Conservation (phyloP, 2,797 vertebrate genomes). For the Xenentodon cancila region DNA sequence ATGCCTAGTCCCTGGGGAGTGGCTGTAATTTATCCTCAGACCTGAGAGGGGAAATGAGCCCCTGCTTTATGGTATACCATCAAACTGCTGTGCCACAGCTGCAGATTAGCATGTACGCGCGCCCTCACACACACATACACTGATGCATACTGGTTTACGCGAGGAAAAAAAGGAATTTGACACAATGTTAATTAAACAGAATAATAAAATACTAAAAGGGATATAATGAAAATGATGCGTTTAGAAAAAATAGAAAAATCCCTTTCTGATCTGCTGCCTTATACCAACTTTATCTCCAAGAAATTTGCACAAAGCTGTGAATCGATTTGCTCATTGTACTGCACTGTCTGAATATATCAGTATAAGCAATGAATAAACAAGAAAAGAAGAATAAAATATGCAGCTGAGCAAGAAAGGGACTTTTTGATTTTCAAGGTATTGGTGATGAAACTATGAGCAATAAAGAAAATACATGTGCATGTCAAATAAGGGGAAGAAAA, state of each 20-base stretch:
- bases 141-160: not conserved
- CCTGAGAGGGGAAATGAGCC: conserved; percentile 68
- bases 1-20: conserved; percentile 62
- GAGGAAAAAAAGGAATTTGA: conserved; percentile 1
- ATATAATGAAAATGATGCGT: conserved; percentile 7
- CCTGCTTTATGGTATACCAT: conserved; percentile 74
- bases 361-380: conserved; percentile 11
- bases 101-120: conserved; percentile 23
- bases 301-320: not conserved
- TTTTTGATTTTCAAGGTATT: conserved; percentile 12
- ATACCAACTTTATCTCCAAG: not conserved
- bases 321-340: conserved; percentile 14
- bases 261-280: conserved; percentile 9
- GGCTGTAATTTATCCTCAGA: conserved; percentile 73
- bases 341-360: conserved; percentile 12
- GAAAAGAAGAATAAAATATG: not conserved
- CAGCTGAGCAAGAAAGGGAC: not conserved
- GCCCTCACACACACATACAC: not conserved
- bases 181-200: conserved; percentile 9
- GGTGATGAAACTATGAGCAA: conserved; percentile 17
- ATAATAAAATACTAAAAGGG: conserved; percentile 6
- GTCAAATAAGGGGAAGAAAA: conserved; percentile 17
- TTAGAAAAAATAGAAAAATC: not conserved
- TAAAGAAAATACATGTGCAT: conserved; percentile 7
- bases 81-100: conserved; percentile 62